Evolutionary conservation across 2,797 vertebrate genomes (phyloP), one percentile per base, ranked within the genome.

Genomic region (Vireo griseus): DNA sequence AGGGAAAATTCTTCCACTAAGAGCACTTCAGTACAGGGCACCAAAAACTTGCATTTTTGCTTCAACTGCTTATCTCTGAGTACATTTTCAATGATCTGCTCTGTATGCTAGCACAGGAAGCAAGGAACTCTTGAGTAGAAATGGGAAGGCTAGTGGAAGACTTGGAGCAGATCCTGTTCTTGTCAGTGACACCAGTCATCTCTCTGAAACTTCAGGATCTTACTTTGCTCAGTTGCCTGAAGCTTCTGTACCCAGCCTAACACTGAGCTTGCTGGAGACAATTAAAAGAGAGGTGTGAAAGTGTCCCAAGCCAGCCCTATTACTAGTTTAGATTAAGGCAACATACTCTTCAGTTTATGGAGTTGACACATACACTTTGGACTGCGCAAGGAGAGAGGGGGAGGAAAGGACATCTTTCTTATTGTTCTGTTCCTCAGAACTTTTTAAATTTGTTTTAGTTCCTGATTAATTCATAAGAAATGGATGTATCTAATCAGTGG

Each of bases 381-480:
- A 48, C 54, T 72, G 37, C 61, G 42, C 45, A 68, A 31, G 47
- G 61, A 91, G 39, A 67, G 50, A 33, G 50, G 20, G 39, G 42
- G 54, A 89, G 44, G 58, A 79, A 88, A 71, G 61, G 65, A 47
- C 29, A 21, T 61, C 31, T 65, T 71, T 19, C 54, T 65, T 82
- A 88, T 86, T 81, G 78, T 63, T 91, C 62, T 90, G 14, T 9
- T 90, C 61, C 51, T 96, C 5, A 0, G 42, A 79, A 11, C 44
- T 75, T 80, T 92, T 67, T 21, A 0, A 0, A 18, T 81, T 93
- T 89, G 35, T 54, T 94, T 91, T 59, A 69, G 40, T 88, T 86
- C 45, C 75, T 95, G 58, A 93, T 95, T 91, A 78, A 47, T 88
- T 86, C 55, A 81, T 78, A 63, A 93, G 80, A 78, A 93, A 78